Percentiles rank a stretch among this genome's conserved stretches.
phyloP scores from a whole-genome alignment of 2,113 vertebrate genomes.

The Oriolus oriolus region DNA sequence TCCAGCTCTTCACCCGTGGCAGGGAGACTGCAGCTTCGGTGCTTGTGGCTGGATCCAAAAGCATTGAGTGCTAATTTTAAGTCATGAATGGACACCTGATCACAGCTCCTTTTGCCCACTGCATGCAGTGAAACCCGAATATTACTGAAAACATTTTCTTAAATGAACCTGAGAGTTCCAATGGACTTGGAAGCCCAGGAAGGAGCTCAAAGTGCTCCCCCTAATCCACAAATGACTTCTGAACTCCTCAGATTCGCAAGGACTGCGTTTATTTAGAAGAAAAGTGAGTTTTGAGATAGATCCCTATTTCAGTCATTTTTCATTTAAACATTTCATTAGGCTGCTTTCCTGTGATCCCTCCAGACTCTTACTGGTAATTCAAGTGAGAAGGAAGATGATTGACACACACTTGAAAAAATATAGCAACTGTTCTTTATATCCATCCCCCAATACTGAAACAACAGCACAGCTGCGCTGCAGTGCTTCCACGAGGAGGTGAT shows the following conservation, averaged over 20 bases:
- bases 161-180: not conserved
- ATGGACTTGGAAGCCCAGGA: not conserved
- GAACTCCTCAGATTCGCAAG: not conserved
- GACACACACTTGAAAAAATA: not conserved
- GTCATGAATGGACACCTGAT: not conserved
- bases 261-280: not conserved
- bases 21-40: not conserved
- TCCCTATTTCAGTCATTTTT: not conserved
- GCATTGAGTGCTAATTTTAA: not conserved
- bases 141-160: not conserved
- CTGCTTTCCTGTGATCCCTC: not conserved
- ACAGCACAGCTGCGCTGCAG: accelerated
- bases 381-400: not conserved
- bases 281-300: not conserved
- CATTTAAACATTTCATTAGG: not conserved
- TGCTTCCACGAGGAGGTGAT: not conserved
- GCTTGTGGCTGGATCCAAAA: not conserved
- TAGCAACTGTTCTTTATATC: not conserved
- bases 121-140: not conserved
- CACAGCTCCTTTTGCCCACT: not conserved
- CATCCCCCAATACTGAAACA: not conserved
- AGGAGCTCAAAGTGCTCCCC: not conserved
- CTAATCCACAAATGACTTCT: not conserved
- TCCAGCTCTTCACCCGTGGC: not conserved
- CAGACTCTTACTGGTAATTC: not conserved